Percentiles rank a stretch among this genome's conserved stretches.
Evolutionary conservation across 2,113 vertebrate species (phyloP).

Genomic region (Lates calcarifer): DNA sequence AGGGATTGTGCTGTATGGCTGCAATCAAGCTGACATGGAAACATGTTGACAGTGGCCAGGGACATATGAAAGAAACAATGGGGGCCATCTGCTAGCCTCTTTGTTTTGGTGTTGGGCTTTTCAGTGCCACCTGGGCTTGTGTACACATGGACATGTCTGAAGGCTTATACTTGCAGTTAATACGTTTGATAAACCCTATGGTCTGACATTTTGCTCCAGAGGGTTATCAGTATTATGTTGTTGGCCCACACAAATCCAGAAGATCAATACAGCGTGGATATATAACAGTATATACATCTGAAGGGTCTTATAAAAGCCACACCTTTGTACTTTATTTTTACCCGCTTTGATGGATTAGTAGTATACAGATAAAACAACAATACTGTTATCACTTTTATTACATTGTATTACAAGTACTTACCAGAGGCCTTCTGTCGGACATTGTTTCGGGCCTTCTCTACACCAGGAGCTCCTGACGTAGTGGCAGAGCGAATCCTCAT

Average conservation of each 20-base stretch:
- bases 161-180: conserved; percentile 62
- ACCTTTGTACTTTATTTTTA: not conserved
- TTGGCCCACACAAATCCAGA: conserved; percentile 25
- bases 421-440: conserved; percentile 96
- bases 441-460: conserved; percentile 94
- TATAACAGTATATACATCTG: not conserved
- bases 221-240: conserved; percentile 34
- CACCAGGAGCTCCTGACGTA: conserved; percentile 94
- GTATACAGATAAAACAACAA: not conserved
- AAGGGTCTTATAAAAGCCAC: not conserved
- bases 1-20: conserved; percentile 43
- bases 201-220: not conserved
- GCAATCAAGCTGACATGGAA: conserved; percentile 78
- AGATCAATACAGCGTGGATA: conserved; percentile 27
- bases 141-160: conserved; percentile 62
- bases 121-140: conserved; percentile 70
- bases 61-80: conserved; percentile 73
- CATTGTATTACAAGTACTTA: conserved; percentile 66
- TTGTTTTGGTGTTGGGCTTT: conserved; percentile 68
- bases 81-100: conserved; percentile 76
- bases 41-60: conserved; percentile 73
- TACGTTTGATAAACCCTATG: conserved; percentile 41
- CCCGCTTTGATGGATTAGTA: conserved; percentile 2
- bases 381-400: not conserved
- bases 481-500: conserved; percentile 98